These are phyloP conservation scores for Heterotis niloticus DNA, from an alignment of 2,113 vertebrate genomes.

Conservation along the genomic window DNA sequence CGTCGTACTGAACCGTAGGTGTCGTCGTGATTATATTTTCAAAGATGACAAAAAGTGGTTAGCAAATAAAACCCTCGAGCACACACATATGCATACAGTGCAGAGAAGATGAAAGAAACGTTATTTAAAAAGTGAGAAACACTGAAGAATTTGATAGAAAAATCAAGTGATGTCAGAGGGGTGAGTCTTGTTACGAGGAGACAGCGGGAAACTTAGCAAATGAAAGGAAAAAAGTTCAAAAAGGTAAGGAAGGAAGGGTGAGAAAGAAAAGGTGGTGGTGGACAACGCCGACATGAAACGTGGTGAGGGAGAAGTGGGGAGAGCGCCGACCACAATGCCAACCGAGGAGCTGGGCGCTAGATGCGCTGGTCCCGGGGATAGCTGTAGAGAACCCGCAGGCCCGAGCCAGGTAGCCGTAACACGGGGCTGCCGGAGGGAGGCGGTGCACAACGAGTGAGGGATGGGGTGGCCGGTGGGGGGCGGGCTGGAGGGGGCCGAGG, in stretches of 20 bases:
- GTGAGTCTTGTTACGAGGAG: conserved; percentile 41
- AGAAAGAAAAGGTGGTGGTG: not conserved
- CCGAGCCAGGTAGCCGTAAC: conserved; percentile 70
- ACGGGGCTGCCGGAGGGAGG: conserved; percentile 53
- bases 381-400: conserved; percentile 62
- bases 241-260: conserved; percentile 26
- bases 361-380: conserved; percentile 83
- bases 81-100: conserved; percentile 53
- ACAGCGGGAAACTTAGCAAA: conserved; percentile 42
- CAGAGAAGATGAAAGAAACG: conserved; percentile 32
- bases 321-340: not conserved
- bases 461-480: conserved; percentile 63
- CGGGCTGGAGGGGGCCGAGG: conserved; percentile 57
- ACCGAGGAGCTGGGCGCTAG: conserved; percentile 38
- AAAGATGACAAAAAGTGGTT: conserved; percentile 41
- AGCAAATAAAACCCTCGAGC: conserved; percentile 49
- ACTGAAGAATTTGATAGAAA: conserved; percentile 33
- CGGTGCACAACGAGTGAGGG: conserved; percentile 66
- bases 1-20: conserved; percentile 33
- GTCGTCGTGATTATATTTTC: conserved; percentile 37
- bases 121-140: conserved; percentile 42
- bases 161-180: conserved; percentile 31
- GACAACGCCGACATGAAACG: conserved; percentile 26
- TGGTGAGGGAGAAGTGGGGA: conserved; percentile 11
- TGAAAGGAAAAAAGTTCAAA: conserved; percentile 36